phyloP scores from a whole-genome alignment of 2,113 vertebrate genomes.

The Amazona vittata region DNA sequence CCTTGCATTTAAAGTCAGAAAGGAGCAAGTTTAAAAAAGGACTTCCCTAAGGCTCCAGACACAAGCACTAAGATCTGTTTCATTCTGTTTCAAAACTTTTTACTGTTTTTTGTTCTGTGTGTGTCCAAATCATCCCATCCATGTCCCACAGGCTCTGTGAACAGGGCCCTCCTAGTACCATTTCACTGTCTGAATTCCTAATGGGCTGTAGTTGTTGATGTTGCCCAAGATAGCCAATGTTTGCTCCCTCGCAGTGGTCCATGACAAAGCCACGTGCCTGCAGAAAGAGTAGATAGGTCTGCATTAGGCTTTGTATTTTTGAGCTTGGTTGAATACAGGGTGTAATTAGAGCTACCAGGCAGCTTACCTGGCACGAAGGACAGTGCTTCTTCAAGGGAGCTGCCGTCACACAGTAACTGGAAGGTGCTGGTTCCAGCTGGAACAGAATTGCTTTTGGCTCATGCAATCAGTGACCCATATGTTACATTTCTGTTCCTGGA shows the following conservation, averaged over 20 bases:
- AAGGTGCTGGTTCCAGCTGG: background rate
- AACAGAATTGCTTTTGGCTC: background rate
- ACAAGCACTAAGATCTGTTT: slow-evolving; percentile 20
- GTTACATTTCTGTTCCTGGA: background rate
- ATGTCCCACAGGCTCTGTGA: background rate
- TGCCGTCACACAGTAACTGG: background rate
- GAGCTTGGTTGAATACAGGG: background rate
- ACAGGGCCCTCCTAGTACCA: background rate
- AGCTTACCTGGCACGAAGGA: background rate
- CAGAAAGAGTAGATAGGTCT: background rate
- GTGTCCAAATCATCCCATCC: slow-evolving; percentile 28
- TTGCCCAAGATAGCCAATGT: background rate
- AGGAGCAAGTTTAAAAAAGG: background rate
- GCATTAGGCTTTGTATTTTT: background rate
- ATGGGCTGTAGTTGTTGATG: background rate
- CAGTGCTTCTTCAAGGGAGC: background rate
- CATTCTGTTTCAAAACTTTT: slow-evolving; percentile 38
- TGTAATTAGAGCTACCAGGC: background rate
- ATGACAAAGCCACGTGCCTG: background rate
- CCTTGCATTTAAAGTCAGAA: background rate
- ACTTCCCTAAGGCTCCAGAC: background rate
- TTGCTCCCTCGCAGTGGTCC: background rate
- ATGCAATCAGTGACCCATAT: background rate
- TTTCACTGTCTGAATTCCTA: background rate
- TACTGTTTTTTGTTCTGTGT: slow-evolving; percentile 48